Conservation (phyloP, 2,797 vertebrate species). For the Hapalemur alaotrensis region DNA sequence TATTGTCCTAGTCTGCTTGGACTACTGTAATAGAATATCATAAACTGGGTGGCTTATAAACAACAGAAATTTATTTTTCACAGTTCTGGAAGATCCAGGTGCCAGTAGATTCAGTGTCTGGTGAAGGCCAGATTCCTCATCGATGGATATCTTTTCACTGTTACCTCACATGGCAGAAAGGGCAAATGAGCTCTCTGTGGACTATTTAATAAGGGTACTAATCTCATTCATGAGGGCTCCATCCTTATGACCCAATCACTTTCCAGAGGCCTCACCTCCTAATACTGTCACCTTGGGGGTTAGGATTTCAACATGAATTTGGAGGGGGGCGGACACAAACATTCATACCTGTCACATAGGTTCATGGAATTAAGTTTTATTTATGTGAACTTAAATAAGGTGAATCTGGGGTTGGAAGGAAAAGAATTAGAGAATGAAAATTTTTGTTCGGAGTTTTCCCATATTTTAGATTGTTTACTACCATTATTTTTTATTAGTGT, state of each 20-base stretch:
- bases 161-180: background rate
- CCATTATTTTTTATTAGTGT: background rate
- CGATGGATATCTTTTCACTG: background rate
- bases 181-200: background rate
- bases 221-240: background rate
- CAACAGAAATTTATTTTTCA: background rate
- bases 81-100: background rate
- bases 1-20: background rate
- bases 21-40: background rate
- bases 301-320: background rate
- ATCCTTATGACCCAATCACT: background rate
- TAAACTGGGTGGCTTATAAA: background rate
- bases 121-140: background rate
- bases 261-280: background rate
- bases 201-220: background rate
- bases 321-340: background rate
- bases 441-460: background rate
- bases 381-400: background rate
- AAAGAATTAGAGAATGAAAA: background rate
- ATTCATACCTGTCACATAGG: background rate
- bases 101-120: background rate
- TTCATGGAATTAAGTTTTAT: constrained; percentile 32
- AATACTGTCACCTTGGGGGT: background rate
- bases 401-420: background rate
- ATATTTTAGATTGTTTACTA: background rate